phyloP scores from a whole-genome alignment of 2,888 invertebrate species.

The Tethea ocularis region DNA sequence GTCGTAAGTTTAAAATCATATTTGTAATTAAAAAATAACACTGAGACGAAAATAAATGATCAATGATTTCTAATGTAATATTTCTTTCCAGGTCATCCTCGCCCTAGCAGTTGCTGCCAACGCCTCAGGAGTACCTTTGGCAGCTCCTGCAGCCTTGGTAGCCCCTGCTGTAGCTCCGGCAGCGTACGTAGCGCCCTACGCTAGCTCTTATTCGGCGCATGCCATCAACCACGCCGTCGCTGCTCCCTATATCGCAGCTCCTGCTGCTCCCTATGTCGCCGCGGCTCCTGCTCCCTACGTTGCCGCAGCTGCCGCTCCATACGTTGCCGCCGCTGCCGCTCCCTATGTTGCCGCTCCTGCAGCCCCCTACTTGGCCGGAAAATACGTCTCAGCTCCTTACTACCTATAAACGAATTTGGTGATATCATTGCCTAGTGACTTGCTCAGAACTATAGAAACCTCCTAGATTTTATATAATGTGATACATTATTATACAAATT shows the following conservation, averaged over 20 bases:
- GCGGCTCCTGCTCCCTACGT: slow-evolving; percentile 37
- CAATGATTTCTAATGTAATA: slow-evolving; percentile 11
- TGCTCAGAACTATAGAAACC: slow-evolving; percentile 59
- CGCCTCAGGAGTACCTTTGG: slow-evolving; percentile 64
- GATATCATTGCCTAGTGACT: slow-evolving; percentile 77
- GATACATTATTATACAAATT: slow-evolving; percentile 13
- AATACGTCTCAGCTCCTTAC: slow-evolving; percentile 68
- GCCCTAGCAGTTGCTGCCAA: slow-evolving; percentile 61
- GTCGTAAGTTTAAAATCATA: slow-evolving; percentile 58
- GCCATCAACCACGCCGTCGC: slow-evolving; percentile 90
- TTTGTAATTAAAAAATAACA: not conserved
- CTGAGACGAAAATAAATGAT: not conserved
- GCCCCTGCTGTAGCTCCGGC: slow-evolving; percentile 84
- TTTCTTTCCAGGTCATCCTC: slow-evolving; percentile 63
- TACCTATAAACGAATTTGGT: slow-evolving; percentile 73
- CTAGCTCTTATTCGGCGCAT: slow-evolving; percentile 90
- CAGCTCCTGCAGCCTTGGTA: slow-evolving; percentile 80
- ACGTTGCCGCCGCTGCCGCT: slow-evolving; percentile 36
- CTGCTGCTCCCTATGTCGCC: slow-evolving; percentile 31
- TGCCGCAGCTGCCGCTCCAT: slow-evolving; percentile 41
- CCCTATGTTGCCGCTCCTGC: slow-evolving; percentile 30
- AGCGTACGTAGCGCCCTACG: slow-evolving; percentile 88
- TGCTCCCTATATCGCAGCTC: slow-evolving; percentile 50
- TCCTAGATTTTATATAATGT: slow-evolving; percentile 39
- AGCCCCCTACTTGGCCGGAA: slow-evolving; percentile 37